Base-by-base conservation (phyloP, 1,140 invertebrate species). In the Hycleus phaleratus region DNA sequence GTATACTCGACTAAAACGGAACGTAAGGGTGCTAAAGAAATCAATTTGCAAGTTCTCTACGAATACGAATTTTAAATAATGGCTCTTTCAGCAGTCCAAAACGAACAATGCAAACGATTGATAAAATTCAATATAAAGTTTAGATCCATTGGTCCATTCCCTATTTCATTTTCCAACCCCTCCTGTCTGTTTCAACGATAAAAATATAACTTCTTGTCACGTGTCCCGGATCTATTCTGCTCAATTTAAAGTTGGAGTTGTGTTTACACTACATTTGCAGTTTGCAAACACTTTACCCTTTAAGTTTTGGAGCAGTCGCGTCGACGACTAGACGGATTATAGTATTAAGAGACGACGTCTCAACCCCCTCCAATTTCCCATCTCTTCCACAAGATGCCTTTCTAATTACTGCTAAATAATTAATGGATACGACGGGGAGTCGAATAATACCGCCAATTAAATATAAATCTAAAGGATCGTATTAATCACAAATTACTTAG, bases 61-160 rank as follows among this genome's bases (percentile, higher is more conserved):
- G 61, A 63, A 58, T 61, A 61, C 57, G 66, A 68, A 68, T 67
- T 68, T 70, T 67, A 67, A 70, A 70, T 70, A 70, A 70, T 65
- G 68, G 61, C 63, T 65, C 32, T 42, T 42, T 58, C 61, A 42
- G 24, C 56, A 62, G 58, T 58, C 44, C 32, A 32, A 32, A 58
- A 38, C 50, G 61, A 63, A 49, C 43, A 53, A 52, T 52, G 55
- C 60, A 12, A 40, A 46, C 46, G 38, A 48, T 46, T n/a, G 38
- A 11, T 44, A 18, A 38, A 10, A 42, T 11, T 26, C 38, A 51
- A 58, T 46, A 58, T 46, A 45, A 43, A 43, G 26, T 9, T 40
- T 55, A 56, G 59, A 32, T 48, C 49, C 7, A 26, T 44, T 49
- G 45, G n/a, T 52, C 9, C 11, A 25, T 26, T 24, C 24, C 11